Conservation (phyloP, 2,888 invertebrate genomes). For the Dasysyrphus albostriatus region DNA sequence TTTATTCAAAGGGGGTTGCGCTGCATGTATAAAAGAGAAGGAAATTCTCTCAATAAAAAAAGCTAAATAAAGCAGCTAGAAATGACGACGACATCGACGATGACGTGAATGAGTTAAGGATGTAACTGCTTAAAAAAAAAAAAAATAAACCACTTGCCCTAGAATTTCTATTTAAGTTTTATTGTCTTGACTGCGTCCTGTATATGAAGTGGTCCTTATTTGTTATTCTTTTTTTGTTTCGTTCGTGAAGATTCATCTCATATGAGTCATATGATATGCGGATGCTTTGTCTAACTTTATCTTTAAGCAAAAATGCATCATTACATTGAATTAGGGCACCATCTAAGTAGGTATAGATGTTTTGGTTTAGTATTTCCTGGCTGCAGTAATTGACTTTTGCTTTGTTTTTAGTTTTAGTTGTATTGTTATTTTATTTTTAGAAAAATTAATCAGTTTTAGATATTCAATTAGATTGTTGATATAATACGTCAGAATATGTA, state of each 20-base stretch:
- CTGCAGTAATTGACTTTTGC: slow-evolving; percentile 10
- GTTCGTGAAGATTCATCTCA: slow-evolving; percentile 12
- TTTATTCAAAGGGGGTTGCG: neutral
- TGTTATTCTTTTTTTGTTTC: neutral
- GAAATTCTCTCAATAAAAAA: slow-evolving; percentile 10
- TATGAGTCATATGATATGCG: slow-evolving; percentile 28
- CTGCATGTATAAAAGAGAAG: no score
- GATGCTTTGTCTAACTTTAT: slow-evolving; percentile 17
- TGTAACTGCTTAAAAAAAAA: slow-evolving; percentile 40
- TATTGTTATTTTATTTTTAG: neutral
- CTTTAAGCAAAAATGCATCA: neutral
- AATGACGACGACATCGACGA: slow-evolving; percentile 7
- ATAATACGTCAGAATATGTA: neutral
- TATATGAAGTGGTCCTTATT: slow-evolving; percentile 19
- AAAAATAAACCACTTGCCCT: slow-evolving; percentile 71
- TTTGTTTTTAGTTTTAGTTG: neutral
- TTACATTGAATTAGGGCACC: slow-evolving; percentile 53
- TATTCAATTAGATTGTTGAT: neutral
- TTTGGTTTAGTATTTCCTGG: neutral
- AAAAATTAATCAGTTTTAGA: neutral
- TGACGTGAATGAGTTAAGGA: slow-evolving; percentile 53
- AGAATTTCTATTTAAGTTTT: slow-evolving; percentile 69
- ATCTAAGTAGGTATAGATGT: neutral
- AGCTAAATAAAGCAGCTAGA: neutral
- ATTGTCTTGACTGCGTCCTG: slow-evolving; percentile 54